Percentiles rank a stretch among this genome's conserved stretches.
phyloP scores from a whole-genome alignment of 2,797 vertebrate genomes.

The Girardinus metallicus region DNA sequence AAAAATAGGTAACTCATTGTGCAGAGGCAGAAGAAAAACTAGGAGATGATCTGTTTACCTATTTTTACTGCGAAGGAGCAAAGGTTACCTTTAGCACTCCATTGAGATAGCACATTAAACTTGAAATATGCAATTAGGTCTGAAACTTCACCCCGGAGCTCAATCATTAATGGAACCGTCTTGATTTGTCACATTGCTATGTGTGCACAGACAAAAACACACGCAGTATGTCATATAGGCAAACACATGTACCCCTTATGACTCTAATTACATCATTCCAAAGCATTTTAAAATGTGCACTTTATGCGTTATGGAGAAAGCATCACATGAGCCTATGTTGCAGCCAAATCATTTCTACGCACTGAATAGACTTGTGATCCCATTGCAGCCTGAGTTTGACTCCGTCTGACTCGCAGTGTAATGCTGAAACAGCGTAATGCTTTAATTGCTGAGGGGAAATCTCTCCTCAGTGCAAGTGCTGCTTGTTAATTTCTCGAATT shows the following conservation, averaged over 20 bases:
- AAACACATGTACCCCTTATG: neutral
- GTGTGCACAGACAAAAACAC: constrained; percentile 1
- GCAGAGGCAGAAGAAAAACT: constrained; percentile 25
- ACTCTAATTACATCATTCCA: constrained; percentile 15
- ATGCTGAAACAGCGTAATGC: neutral
- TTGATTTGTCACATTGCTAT: neutral
- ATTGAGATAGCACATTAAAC: constrained; percentile 9
- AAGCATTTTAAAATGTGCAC: constrained; percentile 1
- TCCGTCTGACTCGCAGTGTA: neutral
- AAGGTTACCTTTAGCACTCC: constrained; percentile 47
- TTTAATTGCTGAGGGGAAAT: neutral
- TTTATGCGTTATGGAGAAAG: constrained; percentile 9
- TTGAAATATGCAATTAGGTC: neutral
- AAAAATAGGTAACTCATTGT: constrained; percentile 55
- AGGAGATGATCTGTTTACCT: constrained; percentile 2
- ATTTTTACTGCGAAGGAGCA: constrained; percentile 8
- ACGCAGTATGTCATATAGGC: neutral
- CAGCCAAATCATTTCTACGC: neutral
- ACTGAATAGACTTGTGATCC: neutral
- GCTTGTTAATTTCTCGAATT: neutral
- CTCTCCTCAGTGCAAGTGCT: neutral
- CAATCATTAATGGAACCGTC: neutral
- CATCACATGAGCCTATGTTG: neutral
- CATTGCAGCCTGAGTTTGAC: neutral
- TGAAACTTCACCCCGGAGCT: constrained; percentile 6